Evolutionary conservation across 2,113 vertebrate genomes (phyloP), one percentile per base, ranked within the genome.

Genomic region (Ictalurus furcatus): DNA sequence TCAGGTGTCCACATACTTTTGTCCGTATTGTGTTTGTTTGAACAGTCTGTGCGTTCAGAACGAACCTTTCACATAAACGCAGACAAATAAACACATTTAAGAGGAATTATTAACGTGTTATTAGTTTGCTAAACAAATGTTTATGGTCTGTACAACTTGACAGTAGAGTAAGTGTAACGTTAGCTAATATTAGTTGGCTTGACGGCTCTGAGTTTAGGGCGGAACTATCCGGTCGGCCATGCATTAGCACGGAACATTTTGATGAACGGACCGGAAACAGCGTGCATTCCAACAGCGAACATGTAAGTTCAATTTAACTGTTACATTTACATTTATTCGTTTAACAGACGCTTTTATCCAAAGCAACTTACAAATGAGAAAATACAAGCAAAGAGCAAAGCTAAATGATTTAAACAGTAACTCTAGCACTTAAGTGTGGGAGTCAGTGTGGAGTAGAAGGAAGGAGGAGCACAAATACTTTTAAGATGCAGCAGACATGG

Each of bases 231-330:
- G 4, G 28, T 13, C 16, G 23, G 30, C 8, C 30, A 25, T 14
- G 44, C 19, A 44, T 44, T 13, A 59, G 13, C 25, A 54, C 78
- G 92, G 92, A 89, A 71, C n/a, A 5, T 85, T 91, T 91, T 89
- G 1, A 2, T 3, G 9, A 90, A 67, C 92, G 94, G 90, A 96
- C 94, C 91, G 94, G 95, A 95, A 91, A 12, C 74, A 93, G 88
- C 92, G 93, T 94, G 92, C 1, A 6, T 82, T 14, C n/a, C 25
- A 74, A 52, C 78, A 74, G 48, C 23, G 67, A 13, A 28, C 34
- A 28, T 71, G 6, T 87, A 87, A 91, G 92, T 81, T 19, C 0
- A n/a, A 40, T 63, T 30, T 85, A 37, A 58, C 19, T 37, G 12
- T 7, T 48, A 48, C 6, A 48, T 48, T 48, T 48, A 48, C 44